phyloP scores from a whole-genome alignment of 1,140 invertebrate genomes.

The Hylaeus volcanicus region DNA sequence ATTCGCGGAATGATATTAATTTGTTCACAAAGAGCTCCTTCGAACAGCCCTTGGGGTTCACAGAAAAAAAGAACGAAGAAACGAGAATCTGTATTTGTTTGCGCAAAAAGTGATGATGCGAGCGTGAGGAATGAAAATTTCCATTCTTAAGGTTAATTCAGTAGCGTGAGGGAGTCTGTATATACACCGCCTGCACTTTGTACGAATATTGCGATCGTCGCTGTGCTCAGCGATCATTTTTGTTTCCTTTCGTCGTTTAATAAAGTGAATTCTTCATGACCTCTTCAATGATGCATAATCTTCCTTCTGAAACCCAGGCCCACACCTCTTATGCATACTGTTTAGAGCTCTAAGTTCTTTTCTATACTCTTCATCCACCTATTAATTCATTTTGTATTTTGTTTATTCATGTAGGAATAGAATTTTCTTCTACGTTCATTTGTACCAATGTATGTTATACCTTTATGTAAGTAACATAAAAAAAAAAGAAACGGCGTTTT shows the following conservation, averaged over 20 bases:
- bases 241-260: constrained; percentile 44
- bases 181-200: constrained; percentile 60
- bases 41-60: not conserved
- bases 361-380: no score
- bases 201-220: constrained; percentile 52
- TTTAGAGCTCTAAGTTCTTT: no score
- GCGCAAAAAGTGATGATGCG: constrained; percentile 25
- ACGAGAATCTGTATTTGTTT: constrained; percentile 27
- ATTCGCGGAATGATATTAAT: not conserved
- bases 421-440: no score
- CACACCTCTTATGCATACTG: no score
- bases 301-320: no score
- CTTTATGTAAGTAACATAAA: no score
- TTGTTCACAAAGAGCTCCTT: not conserved
- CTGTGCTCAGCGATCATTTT: constrained; percentile 39
- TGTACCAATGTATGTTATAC: no score
- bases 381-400: no score
- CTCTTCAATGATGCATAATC: not conserved
- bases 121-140: constrained; percentile 19
- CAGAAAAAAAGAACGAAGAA: constrained; percentile 12
- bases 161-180: constrained; percentile 48
- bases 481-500: no score
- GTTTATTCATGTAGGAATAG: no score
- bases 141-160: constrained; percentile 50
- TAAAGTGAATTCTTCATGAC: constrained; percentile 50